Evolutionary conservation across 2,888 invertebrate species (phyloP).

Genomic region (Calameuta idolon): DNA sequence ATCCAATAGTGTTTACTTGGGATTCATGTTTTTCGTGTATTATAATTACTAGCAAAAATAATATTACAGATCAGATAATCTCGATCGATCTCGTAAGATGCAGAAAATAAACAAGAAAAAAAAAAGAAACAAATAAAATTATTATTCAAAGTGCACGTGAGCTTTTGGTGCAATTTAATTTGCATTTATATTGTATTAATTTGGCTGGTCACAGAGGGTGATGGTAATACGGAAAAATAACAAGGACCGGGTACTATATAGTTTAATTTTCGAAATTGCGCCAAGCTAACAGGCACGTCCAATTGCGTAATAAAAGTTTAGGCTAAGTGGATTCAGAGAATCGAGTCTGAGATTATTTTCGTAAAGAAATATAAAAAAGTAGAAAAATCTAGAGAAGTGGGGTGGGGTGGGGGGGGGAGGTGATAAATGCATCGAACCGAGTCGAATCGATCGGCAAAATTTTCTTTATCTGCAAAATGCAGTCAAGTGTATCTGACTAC

Average conservation of each 20-base stretch:
- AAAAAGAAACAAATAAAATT: background rate
- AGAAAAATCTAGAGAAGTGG: no score
- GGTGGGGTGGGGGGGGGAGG: no score
- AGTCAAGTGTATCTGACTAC: no score
- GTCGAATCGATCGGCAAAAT: no score
- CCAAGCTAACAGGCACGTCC: conserved; percentile 29
- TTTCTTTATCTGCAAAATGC: no score
- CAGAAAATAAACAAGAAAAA: no score
- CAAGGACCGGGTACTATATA: conserved; percentile 40
- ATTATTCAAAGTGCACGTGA: background rate
- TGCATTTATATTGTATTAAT: conserved; percentile 61
- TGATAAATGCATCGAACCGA: no score
- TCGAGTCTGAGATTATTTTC: no score
- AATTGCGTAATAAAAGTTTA: conserved; percentile 40
- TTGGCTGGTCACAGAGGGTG: conserved; percentile 30
- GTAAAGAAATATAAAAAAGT: no score
- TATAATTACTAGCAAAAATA: background rate
- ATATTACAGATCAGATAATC: background rate
- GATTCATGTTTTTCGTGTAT: background rate
- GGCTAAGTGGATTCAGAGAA: conserved; percentile 6
- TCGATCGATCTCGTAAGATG: no score
- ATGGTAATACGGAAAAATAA: conserved; percentile 39
- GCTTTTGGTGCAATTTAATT: conserved; percentile 41
- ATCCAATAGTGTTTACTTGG: background rate
- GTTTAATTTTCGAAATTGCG: conserved; percentile 55